These are phyloP conservation scores for Delia radicum DNA, from an alignment of 1,140 invertebrate genomes.

Conservation along the genomic window DNA sequence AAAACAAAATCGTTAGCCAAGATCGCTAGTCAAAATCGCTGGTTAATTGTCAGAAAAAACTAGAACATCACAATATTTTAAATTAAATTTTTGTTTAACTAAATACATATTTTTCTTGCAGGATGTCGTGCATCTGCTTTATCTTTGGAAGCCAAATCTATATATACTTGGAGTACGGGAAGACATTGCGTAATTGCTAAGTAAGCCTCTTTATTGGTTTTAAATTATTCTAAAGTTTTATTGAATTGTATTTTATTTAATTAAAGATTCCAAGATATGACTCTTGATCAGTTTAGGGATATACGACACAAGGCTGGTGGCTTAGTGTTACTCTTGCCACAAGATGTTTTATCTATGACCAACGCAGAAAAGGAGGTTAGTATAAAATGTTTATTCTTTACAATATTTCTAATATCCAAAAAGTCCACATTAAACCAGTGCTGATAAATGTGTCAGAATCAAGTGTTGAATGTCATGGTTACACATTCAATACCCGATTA, in stretches of 20 bases:
- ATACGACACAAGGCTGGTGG: slow-evolving; percentile 81
- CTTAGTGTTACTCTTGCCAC: slow-evolving; percentile 79
- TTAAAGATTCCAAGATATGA: slow-evolving; percentile 72
- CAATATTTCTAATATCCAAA: no score
- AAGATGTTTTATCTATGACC: slow-evolving; percentile 67
- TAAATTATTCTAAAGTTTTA: no score
- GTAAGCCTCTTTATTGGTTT: slow-evolving; percentile 31
- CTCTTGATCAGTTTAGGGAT: slow-evolving; percentile 73
- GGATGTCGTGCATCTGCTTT: slow-evolving; percentile 74
- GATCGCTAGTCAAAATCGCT: no score
- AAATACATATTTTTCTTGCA: slow-evolving; percentile 56
- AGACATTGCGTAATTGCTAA: slow-evolving; percentile 82
- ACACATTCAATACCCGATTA: no score
- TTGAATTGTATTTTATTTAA: no score
- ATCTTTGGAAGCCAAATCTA: slow-evolving; percentile 84
- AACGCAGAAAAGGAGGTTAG: slow-evolving; percentile 72
- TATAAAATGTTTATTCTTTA: slow-evolving; percentile 5
- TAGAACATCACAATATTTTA: no score
- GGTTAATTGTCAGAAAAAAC: no score
- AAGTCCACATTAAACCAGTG: no score
- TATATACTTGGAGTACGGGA: slow-evolving; percentile 81
- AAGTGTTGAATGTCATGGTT: no score
- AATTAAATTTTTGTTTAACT: no score
- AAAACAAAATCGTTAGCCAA: no score
- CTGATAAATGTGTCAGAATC: no score